Percentiles rank a stretch among this genome's conserved stretches.
phyloP scores from a whole-genome alignment of 2,797 vertebrate genomes.

The Loris lydekkerianus region DNA sequence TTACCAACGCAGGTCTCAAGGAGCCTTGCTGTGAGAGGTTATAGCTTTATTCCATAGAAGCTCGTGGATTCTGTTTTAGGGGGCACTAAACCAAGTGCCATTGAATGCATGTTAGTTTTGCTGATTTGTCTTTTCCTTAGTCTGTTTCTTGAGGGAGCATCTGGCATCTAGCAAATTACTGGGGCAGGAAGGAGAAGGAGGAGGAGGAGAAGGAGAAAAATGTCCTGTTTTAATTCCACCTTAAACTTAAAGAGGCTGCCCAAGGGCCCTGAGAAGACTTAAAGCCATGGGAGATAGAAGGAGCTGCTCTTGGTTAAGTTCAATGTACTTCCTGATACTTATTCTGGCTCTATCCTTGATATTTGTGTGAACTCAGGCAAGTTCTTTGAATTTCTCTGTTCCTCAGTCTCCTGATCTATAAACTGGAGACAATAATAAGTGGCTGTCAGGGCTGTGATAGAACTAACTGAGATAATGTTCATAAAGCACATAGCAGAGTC shows the following conservation, averaged over 20 bases:
- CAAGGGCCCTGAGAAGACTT: not conserved
- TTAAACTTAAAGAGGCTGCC: constrained; percentile 40
- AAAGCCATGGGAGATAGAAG: not conserved
- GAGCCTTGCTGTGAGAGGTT: constrained; percentile 80
- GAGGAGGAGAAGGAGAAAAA: constrained; percentile 15
- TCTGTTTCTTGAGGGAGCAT: constrained; percentile 66
- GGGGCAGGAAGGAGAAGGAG: not conserved
- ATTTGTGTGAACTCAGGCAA: not conserved
- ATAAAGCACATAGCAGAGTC: not conserved
- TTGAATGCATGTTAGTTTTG: constrained; percentile 64
- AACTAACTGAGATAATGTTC: constrained; percentile 7
- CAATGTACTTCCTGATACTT: not conserved
- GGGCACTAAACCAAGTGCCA: constrained; percentile 73
- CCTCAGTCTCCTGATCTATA: constrained; percentile 37
- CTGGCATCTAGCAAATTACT: constrained; percentile 68
- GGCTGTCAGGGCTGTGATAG: not conserved
- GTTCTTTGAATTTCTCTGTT: not conserved
- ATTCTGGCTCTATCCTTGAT: not conserved
- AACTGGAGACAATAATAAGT: not conserved
- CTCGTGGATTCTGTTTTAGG: constrained; percentile 78
- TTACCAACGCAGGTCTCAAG: constrained; percentile 80
- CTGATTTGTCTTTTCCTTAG: constrained; percentile 69
- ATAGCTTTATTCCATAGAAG: constrained; percentile 80
- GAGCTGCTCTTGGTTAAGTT: constrained; percentile 19
- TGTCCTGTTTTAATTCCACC: constrained; percentile 28